These are phyloP conservation scores for Aplysina aerophoba DNA, from an alignment of 37 sponge, comb jelly and placozoan species.

Conservation along the genomic window DNA sequence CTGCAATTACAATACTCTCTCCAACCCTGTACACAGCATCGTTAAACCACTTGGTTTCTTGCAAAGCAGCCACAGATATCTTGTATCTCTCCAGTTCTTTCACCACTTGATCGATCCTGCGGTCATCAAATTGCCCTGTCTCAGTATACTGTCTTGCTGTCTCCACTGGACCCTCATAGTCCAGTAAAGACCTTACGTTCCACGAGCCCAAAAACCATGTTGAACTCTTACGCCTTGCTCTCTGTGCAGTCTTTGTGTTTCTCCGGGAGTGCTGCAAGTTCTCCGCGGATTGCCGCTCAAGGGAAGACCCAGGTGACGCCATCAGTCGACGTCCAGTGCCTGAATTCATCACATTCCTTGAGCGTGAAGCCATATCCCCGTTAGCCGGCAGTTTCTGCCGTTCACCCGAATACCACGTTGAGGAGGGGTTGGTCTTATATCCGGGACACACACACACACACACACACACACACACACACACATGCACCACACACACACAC, in stretches of 20 bases:
- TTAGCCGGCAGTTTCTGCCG: too few relatives aligned
- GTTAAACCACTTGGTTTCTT: conserved; percentile 46
- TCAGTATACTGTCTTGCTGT: not conserved
- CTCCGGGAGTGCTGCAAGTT: too few relatives aligned
- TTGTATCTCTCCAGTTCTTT: not conserved
- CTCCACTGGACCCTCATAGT: not conserved
- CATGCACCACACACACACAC: too few relatives aligned
- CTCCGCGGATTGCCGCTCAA: too few relatives aligned
- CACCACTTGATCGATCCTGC: conserved; percentile 28
- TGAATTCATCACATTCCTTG: too few relatives aligned
- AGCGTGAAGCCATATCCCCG: too few relatives aligned
- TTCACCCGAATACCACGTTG: too few relatives aligned
- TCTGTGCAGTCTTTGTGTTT: conserved; percentile 29
- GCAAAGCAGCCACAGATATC: conserved; percentile 18
- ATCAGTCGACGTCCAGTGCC: too few relatives aligned
- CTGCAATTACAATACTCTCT: conserved; percentile 37
- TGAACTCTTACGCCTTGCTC: not conserved
- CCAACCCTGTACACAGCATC: conserved; percentile 34
- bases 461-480: not conserved
- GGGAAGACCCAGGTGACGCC: too few relatives aligned
- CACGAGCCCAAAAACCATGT: not conserved
- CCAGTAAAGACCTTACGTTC: not conserved
- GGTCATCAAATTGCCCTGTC: not conserved
- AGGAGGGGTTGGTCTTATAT: too few relatives aligned
- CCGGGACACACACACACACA: too few relatives aligned